Evolutionary conservation across 2,797 vertebrate genomes (phyloP).

Genomic region (Lepilemur septentrionalis): DNA sequence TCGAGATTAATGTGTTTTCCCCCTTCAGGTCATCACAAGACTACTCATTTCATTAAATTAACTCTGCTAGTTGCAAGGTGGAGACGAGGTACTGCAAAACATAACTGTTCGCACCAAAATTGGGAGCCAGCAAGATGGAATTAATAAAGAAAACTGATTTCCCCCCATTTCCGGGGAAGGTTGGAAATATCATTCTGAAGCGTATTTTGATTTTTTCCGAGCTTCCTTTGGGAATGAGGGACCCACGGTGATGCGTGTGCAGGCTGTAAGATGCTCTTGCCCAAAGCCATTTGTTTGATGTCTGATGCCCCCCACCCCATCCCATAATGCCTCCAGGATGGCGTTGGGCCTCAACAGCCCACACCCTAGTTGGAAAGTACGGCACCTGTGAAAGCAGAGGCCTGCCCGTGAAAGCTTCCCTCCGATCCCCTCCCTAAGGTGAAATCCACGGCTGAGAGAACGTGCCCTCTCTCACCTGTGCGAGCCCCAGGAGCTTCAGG

Average conservation of each 20-base stretch:
- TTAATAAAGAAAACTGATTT: slow-evolving; percentile 84
- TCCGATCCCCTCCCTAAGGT: not conserved
- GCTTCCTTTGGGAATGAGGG: not conserved
- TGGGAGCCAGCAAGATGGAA: slow-evolving; percentile 78
- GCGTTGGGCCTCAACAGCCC: not conserved
- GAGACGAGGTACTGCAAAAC: slow-evolving; percentile 74
- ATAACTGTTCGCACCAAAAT: slow-evolving; percentile 80
- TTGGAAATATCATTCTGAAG: slow-evolving; percentile 47
- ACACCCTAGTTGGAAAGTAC: slow-evolving; percentile 56
- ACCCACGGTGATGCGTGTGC: not conserved
- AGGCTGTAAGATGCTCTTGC: not conserved
- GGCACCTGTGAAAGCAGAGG: slow-evolving; percentile 24
- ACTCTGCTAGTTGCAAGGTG: slow-evolving; percentile 83
- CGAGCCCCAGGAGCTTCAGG: not conserved
- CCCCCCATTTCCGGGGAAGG: slow-evolving; percentile 68
- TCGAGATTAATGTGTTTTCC: slow-evolving; percentile 85
- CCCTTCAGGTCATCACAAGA: slow-evolving; percentile 83
- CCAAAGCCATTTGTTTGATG: slow-evolving; percentile 31
- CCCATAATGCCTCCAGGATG: slow-evolving; percentile 25
- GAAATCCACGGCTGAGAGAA: not conserved
- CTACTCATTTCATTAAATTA: slow-evolving; percentile 87
- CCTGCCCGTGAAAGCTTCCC: not conserved
- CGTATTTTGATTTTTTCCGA: slow-evolving; percentile 17
- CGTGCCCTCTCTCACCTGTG: slow-evolving; percentile 10
- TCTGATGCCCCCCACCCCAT: slow-evolving; percentile 27